A percentile compares a stretch with the other conserved stretches of the same genome.
Evolutionary conservation across 2,888 invertebrate species (phyloP).

Genomic region (Elysia crispata): DNA sequence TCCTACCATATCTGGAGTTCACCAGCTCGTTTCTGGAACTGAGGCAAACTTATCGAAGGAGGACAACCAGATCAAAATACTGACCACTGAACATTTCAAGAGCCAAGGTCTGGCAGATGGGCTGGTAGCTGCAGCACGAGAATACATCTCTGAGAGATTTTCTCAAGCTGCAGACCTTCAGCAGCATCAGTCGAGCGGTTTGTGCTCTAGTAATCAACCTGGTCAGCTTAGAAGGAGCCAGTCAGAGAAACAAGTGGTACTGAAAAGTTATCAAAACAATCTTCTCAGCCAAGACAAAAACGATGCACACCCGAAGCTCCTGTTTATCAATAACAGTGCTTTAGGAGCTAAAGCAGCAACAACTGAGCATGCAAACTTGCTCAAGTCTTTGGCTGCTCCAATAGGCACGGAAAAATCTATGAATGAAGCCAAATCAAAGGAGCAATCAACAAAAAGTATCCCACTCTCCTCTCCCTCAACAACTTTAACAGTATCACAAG

Average conservation of each 20-base stretch:
- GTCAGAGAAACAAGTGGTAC: neutral
- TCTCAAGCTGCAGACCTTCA: conserved; percentile 85
- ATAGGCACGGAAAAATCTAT: conserved; percentile 26
- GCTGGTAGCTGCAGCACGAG: conserved; percentile 41
- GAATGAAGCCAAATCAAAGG: conserved; percentile 49
- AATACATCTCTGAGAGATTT: conserved; percentile 28
- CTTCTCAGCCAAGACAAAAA: neutral
- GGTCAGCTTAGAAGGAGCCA: neutral
- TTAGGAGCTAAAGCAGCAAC: conserved; percentile 81
- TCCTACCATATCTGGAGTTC: neutral
- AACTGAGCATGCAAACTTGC: conserved; percentile 31
- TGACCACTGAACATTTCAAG: conserved; percentile 44
- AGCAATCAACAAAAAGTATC: conserved; percentile 45
- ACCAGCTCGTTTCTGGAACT: neutral
- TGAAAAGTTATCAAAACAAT: neutral
- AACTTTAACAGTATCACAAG: neutral
- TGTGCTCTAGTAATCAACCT: conserved; percentile 39
- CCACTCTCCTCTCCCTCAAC: conserved; percentile 32
- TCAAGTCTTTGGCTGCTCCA: conserved; percentile 41
- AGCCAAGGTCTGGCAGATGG: conserved; percentile 43
- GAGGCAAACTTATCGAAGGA: neutral
- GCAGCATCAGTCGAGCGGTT: conserved; percentile 85
- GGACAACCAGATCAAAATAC: neutral
- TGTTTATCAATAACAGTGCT: conserved; percentile 88
- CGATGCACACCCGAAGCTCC: conserved; percentile 58